phyloP scores from a whole-genome alignment of 2,113 vertebrate genomes.

The Equus quagga region DNA sequence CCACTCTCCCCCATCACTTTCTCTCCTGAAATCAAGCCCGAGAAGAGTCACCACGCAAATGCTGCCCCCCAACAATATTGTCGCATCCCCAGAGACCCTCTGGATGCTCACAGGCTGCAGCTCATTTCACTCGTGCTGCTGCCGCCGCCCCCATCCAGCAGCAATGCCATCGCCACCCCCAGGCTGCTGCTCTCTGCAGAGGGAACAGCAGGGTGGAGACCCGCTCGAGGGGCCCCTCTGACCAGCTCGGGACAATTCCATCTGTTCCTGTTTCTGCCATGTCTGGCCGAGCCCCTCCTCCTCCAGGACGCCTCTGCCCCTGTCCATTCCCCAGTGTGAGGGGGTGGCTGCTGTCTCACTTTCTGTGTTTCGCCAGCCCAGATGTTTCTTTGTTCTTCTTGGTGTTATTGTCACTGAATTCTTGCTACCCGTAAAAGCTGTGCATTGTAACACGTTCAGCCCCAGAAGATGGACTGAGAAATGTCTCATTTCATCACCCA shows the following conservation, averaged over 20 bases:
- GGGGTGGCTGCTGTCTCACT: neutral
- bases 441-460: neutral
- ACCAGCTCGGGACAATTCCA: neutral
- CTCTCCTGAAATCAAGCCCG: neutral
- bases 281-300: neutral
- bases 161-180: neutral
- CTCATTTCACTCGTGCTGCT: too few species aligned
- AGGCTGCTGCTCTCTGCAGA: neutral
- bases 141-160: neutral
- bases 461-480: neutral
- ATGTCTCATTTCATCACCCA: neutral
- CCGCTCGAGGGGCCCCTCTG: neutral
- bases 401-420: neutral
- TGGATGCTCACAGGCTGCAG: too few species aligned
- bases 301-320: neutral
- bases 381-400: neutral
- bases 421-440: neutral
- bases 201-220: neutral
- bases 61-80: neutral
- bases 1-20: neutral
- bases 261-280: neutral
- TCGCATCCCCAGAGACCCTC: too few species aligned
- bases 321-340: neutral
- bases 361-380: neutral
- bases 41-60: neutral